Evolutionary conservation across 2,888 invertebrate species (phyloP), one percentile per base, ranked within the genome.

Genomic region (Philaethria dido): DNA sequence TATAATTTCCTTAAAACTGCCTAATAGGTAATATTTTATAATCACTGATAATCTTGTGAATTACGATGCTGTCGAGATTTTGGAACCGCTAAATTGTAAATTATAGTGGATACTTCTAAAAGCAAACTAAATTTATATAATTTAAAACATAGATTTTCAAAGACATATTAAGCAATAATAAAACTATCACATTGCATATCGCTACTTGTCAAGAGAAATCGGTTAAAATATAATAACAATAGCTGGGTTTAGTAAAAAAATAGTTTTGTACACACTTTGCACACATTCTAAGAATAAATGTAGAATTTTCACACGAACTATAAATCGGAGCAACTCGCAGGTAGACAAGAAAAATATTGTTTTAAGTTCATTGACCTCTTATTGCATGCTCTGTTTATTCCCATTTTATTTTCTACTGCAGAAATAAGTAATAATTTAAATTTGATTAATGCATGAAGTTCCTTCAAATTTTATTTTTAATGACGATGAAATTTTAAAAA

Each of bases 261-360:
- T 33, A 33, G 42, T 64, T 39, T 13, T 69, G 57, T 70, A 54
- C 60, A 47, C 62, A 64, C 42, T 59, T 60, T 67, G 60, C 54
- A 61, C 62, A 48, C 59, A 62, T 71, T 69, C 71, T 64, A 42
- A 69, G 64, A 59, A 62, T 64, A 71, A 54, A 59, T 64, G 62
- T 62, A 55, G 62, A 69, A 69, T 70, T 70, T 70, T 90, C 90
- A 87, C 91, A 92, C 88, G 86, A 82, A 80, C 84, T 84, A 87
- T 84, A 83, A 80, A 78, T 82, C 71, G 70, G 74, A 75, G 69
- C 73, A 73, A 66, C 69, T 71, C 68, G 71, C 70, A 72, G 70
- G 68, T 72, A 72, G 66, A 64, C 64, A 70, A 70, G 70, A 70
- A 70, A 72, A 70, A 71, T 71, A 74, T 72, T 73, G 73, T 73